Conservation (phyloP, 1,140 invertebrate genomes). For the Meloidogyne hapla region DNA sequence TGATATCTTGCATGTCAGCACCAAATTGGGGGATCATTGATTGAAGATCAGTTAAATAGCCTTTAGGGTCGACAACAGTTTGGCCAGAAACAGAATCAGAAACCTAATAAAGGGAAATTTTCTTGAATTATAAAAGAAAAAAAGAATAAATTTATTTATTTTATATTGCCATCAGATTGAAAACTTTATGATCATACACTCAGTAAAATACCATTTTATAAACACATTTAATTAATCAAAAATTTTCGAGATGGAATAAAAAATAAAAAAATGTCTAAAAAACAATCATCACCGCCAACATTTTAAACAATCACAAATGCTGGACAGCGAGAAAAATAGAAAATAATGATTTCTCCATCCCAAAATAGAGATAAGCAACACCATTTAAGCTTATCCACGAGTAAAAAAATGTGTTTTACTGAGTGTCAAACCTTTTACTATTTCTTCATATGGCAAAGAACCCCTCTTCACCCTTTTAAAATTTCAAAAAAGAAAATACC, state of each 20-base stretch:
- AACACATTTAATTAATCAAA: background rate
- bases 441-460: slow-evolving; percentile 33
- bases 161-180: slow-evolving; percentile 39
- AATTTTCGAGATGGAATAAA: slow-evolving; percentile 4
- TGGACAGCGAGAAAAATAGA: background rate
- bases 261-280: slow-evolving; percentile 15
- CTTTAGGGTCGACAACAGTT: slow-evolving; percentile 98
- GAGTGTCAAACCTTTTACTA: slow-evolving; percentile 41
- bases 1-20: slow-evolving; percentile 97
- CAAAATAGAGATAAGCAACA: background rate
- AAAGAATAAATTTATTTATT: background rate
- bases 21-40: slow-evolving; percentile 98
- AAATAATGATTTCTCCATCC: background rate
- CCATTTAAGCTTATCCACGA: background rate
- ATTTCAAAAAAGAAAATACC: slow-evolving; percentile 55
- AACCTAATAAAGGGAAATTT: slow-evolving; percentile 67
- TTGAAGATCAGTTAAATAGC: slow-evolving; percentile 95
- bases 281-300: background rate
- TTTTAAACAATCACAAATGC: background rate
- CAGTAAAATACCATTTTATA: slow-evolving; percentile 8
- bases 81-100: slow-evolving; percentile 98
- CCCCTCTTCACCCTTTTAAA: too few species aligned
- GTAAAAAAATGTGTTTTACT: slow-evolving; percentile 1
- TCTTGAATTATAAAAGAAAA: slow-evolving; percentile 16
- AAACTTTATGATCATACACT: slow-evolving; percentile 38